Conservation (phyloP, 2,113 vertebrate genomes). For the Nettapus auritus region DNA sequence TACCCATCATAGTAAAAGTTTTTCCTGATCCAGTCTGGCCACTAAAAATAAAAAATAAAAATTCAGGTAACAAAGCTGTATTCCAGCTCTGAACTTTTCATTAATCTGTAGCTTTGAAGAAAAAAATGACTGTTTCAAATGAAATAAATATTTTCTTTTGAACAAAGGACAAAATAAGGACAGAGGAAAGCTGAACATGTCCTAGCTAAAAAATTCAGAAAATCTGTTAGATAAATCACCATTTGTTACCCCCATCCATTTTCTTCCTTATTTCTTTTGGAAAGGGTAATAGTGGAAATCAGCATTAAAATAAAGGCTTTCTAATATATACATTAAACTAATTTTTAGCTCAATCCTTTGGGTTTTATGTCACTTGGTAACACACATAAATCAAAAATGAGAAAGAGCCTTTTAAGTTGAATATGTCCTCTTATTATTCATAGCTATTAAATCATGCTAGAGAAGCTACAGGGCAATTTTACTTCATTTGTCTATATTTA, state of each 20-base stretch:
- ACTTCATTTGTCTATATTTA: not conserved
- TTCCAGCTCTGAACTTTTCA: not conserved
- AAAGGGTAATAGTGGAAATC: not conserved
- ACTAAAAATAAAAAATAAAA: conserved; percentile 69
- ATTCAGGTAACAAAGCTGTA: not conserved
- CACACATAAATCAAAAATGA: not conserved
- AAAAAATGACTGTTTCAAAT: not conserved
- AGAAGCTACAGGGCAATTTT: not conserved
- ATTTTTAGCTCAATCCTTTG: not conserved
- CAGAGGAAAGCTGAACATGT: not conserved
- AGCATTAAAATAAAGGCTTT: not conserved
- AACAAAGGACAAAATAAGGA: not conserved
- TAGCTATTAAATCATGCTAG: not conserved
- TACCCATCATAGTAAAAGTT: conserved; percentile 98
- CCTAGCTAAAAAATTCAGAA: not conserved
- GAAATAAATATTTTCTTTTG: not conserved
- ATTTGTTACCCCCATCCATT: not conserved
- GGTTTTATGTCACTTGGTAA: not conserved
- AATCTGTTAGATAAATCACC: not conserved
- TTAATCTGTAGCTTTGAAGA: not conserved
- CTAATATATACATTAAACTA: not conserved
- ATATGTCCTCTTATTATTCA: not conserved
- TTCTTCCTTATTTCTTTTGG: not conserved
- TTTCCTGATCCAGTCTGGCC: conserved; percentile 97
- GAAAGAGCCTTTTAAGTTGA: not conserved